phyloP scores from a whole-genome alignment of 2,797 vertebrate species.

The Myioborus melanocephalus region DNA sequence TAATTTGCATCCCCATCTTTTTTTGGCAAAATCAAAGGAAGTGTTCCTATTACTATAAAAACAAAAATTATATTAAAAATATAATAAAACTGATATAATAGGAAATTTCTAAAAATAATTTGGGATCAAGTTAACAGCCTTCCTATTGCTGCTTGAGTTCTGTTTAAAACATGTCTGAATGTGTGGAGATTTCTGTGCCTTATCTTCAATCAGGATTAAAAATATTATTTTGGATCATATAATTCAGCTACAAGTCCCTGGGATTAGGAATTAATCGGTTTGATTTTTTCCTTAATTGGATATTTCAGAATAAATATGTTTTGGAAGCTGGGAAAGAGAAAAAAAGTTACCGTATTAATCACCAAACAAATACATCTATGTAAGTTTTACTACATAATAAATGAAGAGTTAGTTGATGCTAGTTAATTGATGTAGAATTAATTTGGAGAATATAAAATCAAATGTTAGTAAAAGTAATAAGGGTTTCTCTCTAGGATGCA shows the following conservation, averaged over 20 bases:
- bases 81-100: background rate
- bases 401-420: background rate
- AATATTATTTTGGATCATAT: background rate
- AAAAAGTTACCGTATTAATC: background rate
- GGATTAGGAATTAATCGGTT: background rate
- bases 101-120: background rate
- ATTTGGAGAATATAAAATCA: background rate
- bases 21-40: background rate
- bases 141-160: background rate
- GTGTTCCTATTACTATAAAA: background rate
- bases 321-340: background rate
- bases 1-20: fast-evolving
- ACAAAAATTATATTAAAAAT: background rate
- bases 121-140: background rate
- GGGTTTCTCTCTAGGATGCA: background rate
- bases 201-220: background rate
- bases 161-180: background rate
- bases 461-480: background rate
- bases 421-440: background rate
- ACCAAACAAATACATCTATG: fast-evolving
- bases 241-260: background rate
- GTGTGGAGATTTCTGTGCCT: background rate
- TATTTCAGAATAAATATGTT: background rate
- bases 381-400: background rate
- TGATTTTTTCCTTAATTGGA: background rate